These are phyloP conservation scores for Channa maculata DNA, from an alignment of 2,113 vertebrate genomes.

Conservation along the genomic window DNA sequence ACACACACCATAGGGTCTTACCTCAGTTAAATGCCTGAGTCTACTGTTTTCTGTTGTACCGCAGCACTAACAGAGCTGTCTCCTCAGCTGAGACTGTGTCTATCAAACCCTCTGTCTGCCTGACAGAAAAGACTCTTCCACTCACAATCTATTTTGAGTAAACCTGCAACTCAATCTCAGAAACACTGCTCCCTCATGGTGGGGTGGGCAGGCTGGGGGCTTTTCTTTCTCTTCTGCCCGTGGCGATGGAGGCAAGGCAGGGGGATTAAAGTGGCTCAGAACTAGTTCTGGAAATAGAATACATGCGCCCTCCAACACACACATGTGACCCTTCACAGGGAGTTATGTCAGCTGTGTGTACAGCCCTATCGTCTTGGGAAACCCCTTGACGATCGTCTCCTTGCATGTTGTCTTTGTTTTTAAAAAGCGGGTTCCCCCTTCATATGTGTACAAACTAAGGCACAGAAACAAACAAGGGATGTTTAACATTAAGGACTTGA, in stretches of 20 bases:
- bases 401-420: not conserved
- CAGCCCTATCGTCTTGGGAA: constrained; percentile 38
- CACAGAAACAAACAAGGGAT: constrained; percentile 27
- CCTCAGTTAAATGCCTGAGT: constrained; percentile 65
- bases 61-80: constrained; percentile 54
- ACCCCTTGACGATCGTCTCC: constrained; percentile 27
- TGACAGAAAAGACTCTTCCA: constrained; percentile 65
- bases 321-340: constrained; percentile 52
- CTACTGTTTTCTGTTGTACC: constrained; percentile 51
- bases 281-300: constrained; percentile 81
- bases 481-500: constrained; percentile 47
- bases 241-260: constrained; percentile 56
- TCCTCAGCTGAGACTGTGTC: constrained; percentile 52
- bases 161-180: constrained; percentile 81
- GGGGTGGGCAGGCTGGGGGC: constrained; percentile 32
- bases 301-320: constrained; percentile 62
- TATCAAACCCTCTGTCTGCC: constrained; percentile 67
- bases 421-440: not conserved
- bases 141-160: constrained; percentile 82
- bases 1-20: constrained; percentile 55
- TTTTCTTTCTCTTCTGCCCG: constrained; percentile 59
- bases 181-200: constrained; percentile 56
- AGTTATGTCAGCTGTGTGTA: constrained; percentile 66
- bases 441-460: constrained; percentile 14
- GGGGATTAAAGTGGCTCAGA: constrained; percentile 79